Conservation (phyloP, 2,113 vertebrate species). For the Mesitornis unicolor region DNA sequence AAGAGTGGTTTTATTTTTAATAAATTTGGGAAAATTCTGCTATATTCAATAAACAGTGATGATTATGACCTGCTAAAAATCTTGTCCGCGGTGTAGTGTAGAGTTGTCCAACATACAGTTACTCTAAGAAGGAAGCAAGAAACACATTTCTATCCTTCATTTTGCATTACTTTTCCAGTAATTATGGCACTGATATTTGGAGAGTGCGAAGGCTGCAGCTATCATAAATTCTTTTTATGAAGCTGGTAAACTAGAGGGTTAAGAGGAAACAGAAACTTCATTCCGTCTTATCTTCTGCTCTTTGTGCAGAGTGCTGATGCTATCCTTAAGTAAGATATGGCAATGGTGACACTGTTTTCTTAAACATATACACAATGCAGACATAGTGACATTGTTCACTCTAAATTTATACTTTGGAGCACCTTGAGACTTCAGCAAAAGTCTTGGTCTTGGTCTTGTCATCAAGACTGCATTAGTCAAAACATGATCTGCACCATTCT, state of each 20-base stretch:
- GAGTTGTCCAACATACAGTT: background rate
- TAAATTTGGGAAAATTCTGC: background rate
- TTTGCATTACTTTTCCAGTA: background rate
- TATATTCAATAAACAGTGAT: background rate
- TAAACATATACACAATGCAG: background rate
- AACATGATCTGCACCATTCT: background rate
- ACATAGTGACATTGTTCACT: background rate
- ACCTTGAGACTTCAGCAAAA: background rate
- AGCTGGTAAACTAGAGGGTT: background rate
- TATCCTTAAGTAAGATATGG: background rate
- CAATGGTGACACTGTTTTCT: background rate
- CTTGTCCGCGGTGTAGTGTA: background rate
- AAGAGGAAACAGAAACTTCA: background rate
- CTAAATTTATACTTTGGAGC: background rate
- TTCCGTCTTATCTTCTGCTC: background rate
- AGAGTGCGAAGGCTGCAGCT: background rate
- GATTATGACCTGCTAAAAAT: background rate
- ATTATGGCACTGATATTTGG: background rate
- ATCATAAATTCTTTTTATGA: background rate
- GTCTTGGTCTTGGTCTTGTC: background rate
- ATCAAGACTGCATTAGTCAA: background rate
- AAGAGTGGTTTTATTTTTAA: background rate
- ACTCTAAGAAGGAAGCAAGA: background rate
- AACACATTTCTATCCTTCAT: background rate
- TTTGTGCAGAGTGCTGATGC: background rate